Conservation (phyloP, 2,888 invertebrate genomes). For the Leistus spinibarbis region DNA sequence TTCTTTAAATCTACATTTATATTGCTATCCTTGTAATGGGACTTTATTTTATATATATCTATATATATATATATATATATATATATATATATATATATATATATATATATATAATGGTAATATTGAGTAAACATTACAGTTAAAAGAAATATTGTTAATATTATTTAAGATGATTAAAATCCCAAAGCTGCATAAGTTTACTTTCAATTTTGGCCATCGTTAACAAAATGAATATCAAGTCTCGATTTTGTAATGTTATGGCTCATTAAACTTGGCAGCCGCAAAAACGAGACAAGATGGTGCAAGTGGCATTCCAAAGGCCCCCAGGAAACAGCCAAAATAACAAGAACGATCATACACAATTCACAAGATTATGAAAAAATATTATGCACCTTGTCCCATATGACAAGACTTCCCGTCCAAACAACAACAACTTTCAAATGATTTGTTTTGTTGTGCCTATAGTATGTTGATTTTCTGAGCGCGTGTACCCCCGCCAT, state of each 20-base stretch:
- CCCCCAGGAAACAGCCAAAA: conserved; percentile 11
- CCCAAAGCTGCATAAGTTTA: not conserved
- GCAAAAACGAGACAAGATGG: not conserved
- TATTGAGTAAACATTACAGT: no score
- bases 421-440: conserved; percentile 31
- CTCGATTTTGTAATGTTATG: not conserved
- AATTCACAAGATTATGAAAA: conserved; percentile 11
- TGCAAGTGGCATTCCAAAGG: conserved; percentile 1
- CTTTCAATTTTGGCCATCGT: conserved; percentile 14
- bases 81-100: no score
- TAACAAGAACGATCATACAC: not conserved
- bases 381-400: conserved; percentile 15
- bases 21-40: no score
- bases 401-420: conserved; percentile 17
- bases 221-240: not conserved
- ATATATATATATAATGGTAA: no score
- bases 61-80: no score
- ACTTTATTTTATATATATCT: no score
- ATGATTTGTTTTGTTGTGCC: conserved; percentile 17
- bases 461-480: conserved; percentile 11
- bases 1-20: no score
- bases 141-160: no score
- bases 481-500: conserved; percentile 22
- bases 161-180: not conserved
- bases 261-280: conserved; percentile 11